Percentiles rank a stretch among this genome's conserved stretches.
Conservation (phyloP, 2,888 invertebrate genomes). For the Coleophora deauratella region DNA sequence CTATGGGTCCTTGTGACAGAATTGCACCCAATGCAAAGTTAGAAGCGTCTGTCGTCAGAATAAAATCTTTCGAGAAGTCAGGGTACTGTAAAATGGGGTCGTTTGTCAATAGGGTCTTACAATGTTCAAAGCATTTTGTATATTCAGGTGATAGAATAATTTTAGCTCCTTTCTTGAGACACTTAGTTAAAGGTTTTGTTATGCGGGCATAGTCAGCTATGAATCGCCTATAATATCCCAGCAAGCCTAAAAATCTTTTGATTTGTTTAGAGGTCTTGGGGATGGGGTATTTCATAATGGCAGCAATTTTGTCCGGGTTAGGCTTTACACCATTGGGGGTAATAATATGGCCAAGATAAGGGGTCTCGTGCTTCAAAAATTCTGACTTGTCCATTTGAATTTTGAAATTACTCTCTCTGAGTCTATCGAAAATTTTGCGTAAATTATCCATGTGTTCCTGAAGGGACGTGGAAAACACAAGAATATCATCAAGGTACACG, state of each 20-base stretch:
- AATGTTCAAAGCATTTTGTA: no score
- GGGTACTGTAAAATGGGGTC: no score
- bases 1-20: no score
- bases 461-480: no score
- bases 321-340: conserved; percentile 8
- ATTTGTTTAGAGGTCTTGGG: conserved; percentile 7
- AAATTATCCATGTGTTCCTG: not conserved
- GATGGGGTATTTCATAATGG: not conserved
- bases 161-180: conserved; percentile 9
- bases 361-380: no score
- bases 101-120: no score
- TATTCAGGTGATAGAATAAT: no score
- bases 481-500: no score
- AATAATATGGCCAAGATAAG: conserved; percentile 6
- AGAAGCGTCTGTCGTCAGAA: conserved; percentile 24
- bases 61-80: conserved; percentile 6
- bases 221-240: conserved; percentile 11
- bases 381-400: no score
- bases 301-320: conserved; percentile 6
- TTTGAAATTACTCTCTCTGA: not conserved
- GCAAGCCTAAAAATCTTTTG: conserved; percentile 7
- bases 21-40: conserved; percentile 20
- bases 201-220: conserved; percentile 9
- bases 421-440: not conserved
- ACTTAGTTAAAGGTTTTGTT: conserved; percentile 9